phyloP scores from a whole-genome alignment of 2,797 vertebrate genomes.

The Sebastes taczanowskii region DNA sequence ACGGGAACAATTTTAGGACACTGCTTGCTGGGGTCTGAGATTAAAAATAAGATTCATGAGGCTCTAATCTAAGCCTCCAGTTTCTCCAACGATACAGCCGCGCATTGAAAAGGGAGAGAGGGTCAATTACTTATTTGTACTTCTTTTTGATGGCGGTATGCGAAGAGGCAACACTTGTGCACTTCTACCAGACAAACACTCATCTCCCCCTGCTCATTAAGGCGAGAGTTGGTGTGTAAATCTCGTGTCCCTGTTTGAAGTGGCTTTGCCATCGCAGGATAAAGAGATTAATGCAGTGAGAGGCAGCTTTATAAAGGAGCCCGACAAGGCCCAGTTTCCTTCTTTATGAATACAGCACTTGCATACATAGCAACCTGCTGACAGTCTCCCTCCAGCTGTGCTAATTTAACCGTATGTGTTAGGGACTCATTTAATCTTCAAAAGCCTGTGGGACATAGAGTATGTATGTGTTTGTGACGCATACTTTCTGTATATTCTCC shows the following conservation, averaged over 20 bases:
- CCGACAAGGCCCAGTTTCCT: slow-evolving; percentile 17
- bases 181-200: slow-evolving; percentile 51
- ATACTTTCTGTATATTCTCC: slow-evolving; percentile 8
- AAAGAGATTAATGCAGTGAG: slow-evolving; percentile 55
- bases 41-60: slow-evolving; percentile 36
- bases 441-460: slow-evolving; percentile 29
- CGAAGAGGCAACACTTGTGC: slow-evolving; percentile 30
- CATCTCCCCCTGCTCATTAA: slow-evolving; percentile 55
- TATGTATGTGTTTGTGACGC: slow-evolving; percentile 5
- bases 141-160: slow-evolving; percentile 17
- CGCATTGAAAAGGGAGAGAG: slow-evolving; percentile 9
- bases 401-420: slow-evolving; percentile 63
- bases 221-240: slow-evolving; percentile 32
- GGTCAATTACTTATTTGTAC: slow-evolving; percentile 51
- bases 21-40: slow-evolving; percentile 27
- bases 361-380: slow-evolving; percentile 45
- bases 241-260: slow-evolving; percentile 53
- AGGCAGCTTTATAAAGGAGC: slow-evolving; percentile 27
- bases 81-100: slow-evolving; percentile 1
- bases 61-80: slow-evolving; percentile 17
- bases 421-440: slow-evolving; percentile 67
- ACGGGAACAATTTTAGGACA: slow-evolving; percentile 40
- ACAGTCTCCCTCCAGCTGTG: slow-evolving; percentile 51
- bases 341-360: slow-evolving; percentile 34
- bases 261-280: slow-evolving; percentile 45